Evolutionary conservation across 2,888 invertebrate genomes (phyloP).

Genomic region (Stenchaetothrips biformis): DNA sequence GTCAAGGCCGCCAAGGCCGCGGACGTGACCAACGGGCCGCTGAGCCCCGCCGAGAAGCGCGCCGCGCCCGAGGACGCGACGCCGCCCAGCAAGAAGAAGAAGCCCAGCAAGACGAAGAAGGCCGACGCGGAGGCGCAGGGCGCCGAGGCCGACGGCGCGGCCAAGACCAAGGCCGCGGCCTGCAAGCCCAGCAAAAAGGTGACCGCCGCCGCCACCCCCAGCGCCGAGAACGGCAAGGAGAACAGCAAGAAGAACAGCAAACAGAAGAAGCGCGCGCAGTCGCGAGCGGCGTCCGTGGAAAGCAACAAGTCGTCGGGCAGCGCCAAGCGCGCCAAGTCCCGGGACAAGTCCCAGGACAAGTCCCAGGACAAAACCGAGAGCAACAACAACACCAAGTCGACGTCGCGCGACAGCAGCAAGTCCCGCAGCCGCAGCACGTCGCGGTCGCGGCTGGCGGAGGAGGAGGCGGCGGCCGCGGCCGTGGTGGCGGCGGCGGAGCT

Average conservation of each 20-base stretch:
- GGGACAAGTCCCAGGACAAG: background rate
- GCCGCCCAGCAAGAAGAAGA: conserved; percentile 32
- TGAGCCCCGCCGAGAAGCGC: conserved; percentile 28
- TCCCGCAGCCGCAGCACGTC: conserved; percentile 32
- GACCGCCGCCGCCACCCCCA: conserved; percentile 28
- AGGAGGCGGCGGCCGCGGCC: conserved; percentile 32
- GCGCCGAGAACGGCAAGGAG: conserved; percentile 30
- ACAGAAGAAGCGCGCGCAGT: too few species aligned
- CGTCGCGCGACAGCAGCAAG: conserved; percentile 5
- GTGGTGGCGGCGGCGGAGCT: conserved; percentile 31
- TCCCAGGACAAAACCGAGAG: background rate
- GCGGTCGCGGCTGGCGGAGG: conserved; percentile 29
- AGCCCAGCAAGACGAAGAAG: conserved; percentile 27
- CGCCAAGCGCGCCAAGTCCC: conserved; percentile 2
- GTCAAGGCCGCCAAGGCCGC: conserved; percentile 40
- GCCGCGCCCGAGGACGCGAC: conserved; percentile 36
- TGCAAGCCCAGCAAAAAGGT: conserved; percentile 28
- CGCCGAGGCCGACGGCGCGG: too few species aligned
- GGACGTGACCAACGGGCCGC: conserved; percentile 33
- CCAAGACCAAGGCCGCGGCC: too few species aligned
- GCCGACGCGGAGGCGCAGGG: conserved; percentile 28
- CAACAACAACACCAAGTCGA: conserved; percentile 22
- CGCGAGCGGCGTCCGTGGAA: background rate
- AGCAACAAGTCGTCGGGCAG: background rate
- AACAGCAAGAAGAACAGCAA: conserved; percentile 31